These are phyloP conservation scores for Ethmia dodecea DNA, from an alignment of 2,888 invertebrate species.

Conservation along the genomic window DNA sequence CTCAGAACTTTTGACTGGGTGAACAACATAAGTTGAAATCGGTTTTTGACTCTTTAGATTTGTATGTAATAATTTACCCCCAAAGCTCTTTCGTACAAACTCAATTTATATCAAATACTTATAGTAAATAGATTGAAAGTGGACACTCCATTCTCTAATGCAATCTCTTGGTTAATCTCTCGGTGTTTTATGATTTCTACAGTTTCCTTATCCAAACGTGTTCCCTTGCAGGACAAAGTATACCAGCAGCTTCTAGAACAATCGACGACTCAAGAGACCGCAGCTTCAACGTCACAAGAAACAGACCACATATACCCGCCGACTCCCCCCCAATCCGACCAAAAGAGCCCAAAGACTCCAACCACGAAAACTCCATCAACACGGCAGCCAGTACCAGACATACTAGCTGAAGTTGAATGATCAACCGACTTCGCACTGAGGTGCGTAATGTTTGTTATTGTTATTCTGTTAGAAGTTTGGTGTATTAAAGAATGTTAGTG, in stretches of 20 bases:
- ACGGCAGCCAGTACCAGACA: slow-evolving; percentile 13
- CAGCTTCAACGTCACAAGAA: slow-evolving; percentile 32
- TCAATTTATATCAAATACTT: too few relatives aligned
- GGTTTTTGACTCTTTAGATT: too few relatives aligned
- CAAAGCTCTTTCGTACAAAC: too few relatives aligned
- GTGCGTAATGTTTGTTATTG: slow-evolving; percentile 8
- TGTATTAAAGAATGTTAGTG: neutral
- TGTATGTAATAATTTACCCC: too few relatives aligned
- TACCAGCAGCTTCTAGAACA: slow-evolving; percentile 48
- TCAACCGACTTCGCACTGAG: slow-evolving; percentile 1
- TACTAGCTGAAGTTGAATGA: slow-evolving; percentile 17
- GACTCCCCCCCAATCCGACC: slow-evolving; percentile 65
- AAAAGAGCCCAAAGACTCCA: slow-evolving; percentile 63
- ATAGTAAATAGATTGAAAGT: too few relatives aligned
- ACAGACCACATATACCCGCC: slow-evolving; percentile 55
- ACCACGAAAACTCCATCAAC: slow-evolving; percentile 53
- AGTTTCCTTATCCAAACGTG: too few relatives aligned
- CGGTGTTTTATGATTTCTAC: too few relatives aligned
- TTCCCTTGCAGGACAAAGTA: slow-evolving; percentile 58
- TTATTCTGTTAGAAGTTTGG: neutral
- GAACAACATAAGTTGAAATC: too few relatives aligned
- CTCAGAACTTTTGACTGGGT: too few relatives aligned
- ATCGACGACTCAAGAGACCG: slow-evolving; percentile 27
- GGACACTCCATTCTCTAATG: too few relatives aligned
- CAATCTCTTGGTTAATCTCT: too few relatives aligned